Evolutionary conservation across 2,888 invertebrate genomes (phyloP).

Genomic region (Aromia moschata): DNA sequence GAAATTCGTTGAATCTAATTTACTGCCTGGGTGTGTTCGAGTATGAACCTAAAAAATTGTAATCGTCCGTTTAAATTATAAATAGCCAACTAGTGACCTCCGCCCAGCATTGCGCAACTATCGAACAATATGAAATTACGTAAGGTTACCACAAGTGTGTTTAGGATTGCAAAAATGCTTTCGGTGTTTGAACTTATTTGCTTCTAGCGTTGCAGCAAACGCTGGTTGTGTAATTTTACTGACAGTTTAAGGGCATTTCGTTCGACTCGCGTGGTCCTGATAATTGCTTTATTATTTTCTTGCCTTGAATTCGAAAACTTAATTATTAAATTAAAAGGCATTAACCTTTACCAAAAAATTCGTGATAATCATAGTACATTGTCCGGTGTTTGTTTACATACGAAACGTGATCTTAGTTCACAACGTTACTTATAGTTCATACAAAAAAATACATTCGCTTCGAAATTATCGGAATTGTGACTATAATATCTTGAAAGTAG

Average conservation of each 20-base stretch:
- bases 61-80: background rate
- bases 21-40: background rate
- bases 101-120: background rate
- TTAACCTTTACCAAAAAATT: background rate
- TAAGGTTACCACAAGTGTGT: background rate
- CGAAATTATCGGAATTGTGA: too few species aligned
- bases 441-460: too few species aligned
- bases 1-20: too few species aligned
- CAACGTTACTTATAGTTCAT: too few species aligned
- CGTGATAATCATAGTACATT: background rate
- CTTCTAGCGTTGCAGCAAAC: background rate
- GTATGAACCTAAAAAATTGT: background rate
- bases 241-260: background rate
- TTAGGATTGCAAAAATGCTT: background rate
- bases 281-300: background rate
- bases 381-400: too few species aligned
- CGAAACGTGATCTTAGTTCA: too few species aligned
- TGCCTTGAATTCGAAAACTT: background rate
- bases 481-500: too few species aligned
- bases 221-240: background rate
- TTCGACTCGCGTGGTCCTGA: too few species aligned
- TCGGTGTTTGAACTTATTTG: background rate
- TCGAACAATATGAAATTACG: background rate
- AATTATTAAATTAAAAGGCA: background rate
- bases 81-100: background rate